phyloP scores from a whole-genome alignment of 2,113 vertebrate species.

The Cygnus buccinator region DNA sequence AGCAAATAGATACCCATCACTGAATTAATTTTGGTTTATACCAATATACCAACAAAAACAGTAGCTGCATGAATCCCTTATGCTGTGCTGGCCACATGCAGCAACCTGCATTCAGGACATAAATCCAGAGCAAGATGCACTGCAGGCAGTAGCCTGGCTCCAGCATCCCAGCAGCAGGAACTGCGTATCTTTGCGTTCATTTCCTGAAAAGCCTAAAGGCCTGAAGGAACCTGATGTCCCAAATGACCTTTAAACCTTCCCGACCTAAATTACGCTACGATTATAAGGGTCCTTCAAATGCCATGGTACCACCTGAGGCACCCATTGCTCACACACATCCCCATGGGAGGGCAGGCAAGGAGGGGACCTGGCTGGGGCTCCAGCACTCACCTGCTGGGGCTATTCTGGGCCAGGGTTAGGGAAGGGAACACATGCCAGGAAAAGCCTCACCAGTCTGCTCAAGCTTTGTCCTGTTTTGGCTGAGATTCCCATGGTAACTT shows the following conservation, averaged over 20 bases:
- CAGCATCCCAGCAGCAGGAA: neutral
- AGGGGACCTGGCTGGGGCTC: neutral
- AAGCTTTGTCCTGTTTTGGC: neutral
- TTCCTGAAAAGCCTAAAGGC: neutral
- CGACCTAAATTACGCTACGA: neutral
- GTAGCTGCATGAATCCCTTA: neutral
- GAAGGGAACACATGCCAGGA: neutral
- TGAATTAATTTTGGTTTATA: neutral
- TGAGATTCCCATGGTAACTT: neutral
- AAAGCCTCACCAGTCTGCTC: neutral
- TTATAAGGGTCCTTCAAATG: neutral
- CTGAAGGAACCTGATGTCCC: neutral
- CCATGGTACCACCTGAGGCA: neutral
- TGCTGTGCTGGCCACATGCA: neutral
- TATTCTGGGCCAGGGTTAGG: neutral
- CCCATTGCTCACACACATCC: neutral
- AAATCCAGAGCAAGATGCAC: fast-evolving
- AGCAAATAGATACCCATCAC: neutral
- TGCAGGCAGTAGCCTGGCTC: neutral
- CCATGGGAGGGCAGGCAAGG: neutral
- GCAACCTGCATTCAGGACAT: neutral
- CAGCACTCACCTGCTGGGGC: neutral
- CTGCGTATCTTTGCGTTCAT: fast-evolving
- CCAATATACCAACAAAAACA: neutral
- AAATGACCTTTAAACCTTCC: neutral